A percentile compares a stretch with the other conserved stretches of the same genome.
These are phyloP conservation scores for Tenthredo amoena DNA, from an alignment of 2,888 invertebrate species.

Conservation along the genomic window DNA sequence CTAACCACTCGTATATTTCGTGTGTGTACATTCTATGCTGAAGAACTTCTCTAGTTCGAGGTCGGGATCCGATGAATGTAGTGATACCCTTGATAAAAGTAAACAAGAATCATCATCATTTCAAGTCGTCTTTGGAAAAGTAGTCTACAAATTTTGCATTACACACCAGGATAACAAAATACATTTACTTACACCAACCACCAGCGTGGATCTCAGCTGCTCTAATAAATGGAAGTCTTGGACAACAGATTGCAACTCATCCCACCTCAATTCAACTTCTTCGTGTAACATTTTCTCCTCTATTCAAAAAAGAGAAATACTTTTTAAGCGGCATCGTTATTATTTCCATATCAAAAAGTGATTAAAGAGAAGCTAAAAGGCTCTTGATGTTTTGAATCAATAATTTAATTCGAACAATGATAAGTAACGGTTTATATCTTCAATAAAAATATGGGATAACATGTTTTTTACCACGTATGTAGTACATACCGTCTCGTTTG, in stretches of 20 bases:
- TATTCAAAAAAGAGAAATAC: conserved; percentile 67
- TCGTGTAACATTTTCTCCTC: conserved; percentile 89
- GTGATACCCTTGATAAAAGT: conserved; percentile 79
- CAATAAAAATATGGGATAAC: conserved; percentile 34
- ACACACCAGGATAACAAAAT: not conserved
- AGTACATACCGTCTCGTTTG: conserved; percentile 84
- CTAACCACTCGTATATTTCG: conserved; percentile 88
- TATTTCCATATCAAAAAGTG: conserved; percentile 34
- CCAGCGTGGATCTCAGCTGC: conserved; percentile 78
- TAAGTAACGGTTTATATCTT: conserved; percentile 46
- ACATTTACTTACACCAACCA: conserved; percentile 78
- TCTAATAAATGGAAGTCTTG: conserved; percentile 80
- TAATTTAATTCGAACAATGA: conserved; percentile 13
- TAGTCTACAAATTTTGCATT: not conserved
- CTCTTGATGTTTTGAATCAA: conserved; percentile 59
- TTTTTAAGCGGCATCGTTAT: conserved; percentile 4
- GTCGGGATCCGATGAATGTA: conserved; percentile 87
- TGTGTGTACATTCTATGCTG: conserved; percentile 88
- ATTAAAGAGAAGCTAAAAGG: conserved; percentile 50
- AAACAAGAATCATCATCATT: conserved; percentile 65
- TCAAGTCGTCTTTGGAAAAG: not conserved
- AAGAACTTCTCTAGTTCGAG: conserved; percentile 87
- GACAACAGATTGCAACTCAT: conserved; percentile 82
- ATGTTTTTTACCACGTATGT: conserved; percentile 20
- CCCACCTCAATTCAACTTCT: conserved; percentile 87